Evolutionary conservation across 2,113 vertebrate species (phyloP), one percentile per base, ranked within the genome.

Genomic region (Rhinopomastus cyanomelas): DNA sequence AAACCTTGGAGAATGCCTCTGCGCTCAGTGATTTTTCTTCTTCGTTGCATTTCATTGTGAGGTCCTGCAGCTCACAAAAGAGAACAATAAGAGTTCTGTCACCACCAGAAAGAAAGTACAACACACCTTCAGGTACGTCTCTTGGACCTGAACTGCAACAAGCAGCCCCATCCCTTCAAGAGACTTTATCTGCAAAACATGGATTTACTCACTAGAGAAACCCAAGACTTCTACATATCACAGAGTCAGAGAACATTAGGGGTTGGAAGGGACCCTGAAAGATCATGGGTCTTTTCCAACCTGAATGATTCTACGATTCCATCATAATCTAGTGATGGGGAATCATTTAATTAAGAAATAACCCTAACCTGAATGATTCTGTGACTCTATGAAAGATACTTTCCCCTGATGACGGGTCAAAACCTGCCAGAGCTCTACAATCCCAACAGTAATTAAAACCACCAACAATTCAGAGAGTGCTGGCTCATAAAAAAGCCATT

Each of bases 21-120:
- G 98, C 94, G 83, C 99, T 99, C 17, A 99, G 96, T 29, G 98
- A 99, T 84, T 98, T 99, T 46, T 97, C 98, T 55, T 99, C 99
- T 93, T 99, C 99, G 3, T 99, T 99, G 95, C 98, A 99, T 88
- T 99, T 99, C 96, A 99, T 92, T 59, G 98, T 99, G 95, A 99
- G 98, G 92, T 99, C 99, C 99, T 99, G 96, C 27, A 94, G 65
- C 27, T 90, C 85, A 49, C 81, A 76, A 92, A 56, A 95, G 46
- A 87, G 23, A 64, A 90, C 11, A 94, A 73, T 36, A 77, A 51
- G 3, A 13, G 59, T 85, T 49, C 36, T 74, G 30, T 73, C n/a
- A 73, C 16, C 39, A 56, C 42, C 39, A 16, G 11, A 21, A 34
- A 77, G 22, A 29, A n/a, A 14, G 6, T 25, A 59, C 14, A 74